Evolutionary conservation across 2,888 invertebrate genomes (phyloP).

Genomic region (Polydrusus cervinus): DNA sequence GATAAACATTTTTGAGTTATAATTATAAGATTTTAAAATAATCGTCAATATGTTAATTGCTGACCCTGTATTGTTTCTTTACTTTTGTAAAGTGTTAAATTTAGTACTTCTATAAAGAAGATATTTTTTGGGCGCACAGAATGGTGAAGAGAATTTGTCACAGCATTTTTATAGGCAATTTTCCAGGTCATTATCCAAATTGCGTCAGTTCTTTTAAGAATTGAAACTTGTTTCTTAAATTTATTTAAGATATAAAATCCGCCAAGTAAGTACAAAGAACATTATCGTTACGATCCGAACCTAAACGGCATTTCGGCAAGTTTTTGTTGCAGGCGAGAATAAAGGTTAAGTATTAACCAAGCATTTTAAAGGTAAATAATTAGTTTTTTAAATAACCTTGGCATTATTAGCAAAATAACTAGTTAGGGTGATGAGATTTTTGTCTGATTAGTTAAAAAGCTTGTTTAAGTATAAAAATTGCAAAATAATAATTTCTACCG

Average conservation of each 20-base stretch:
- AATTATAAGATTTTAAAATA: no score
- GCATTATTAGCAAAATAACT: background rate
- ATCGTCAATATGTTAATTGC: no score
- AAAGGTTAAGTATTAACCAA: slow-evolving; percentile 3
- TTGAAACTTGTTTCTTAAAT: slow-evolving; percentile 7
- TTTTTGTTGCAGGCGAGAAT: background rate
- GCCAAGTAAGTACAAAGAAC: slow-evolving; percentile 45
- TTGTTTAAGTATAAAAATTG: no score
- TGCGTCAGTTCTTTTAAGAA: background rate
- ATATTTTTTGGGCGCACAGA: background rate
- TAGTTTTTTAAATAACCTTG: background rate
- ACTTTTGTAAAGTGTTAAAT: background rate
- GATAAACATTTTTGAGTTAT: no score
- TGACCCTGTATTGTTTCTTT: no score
- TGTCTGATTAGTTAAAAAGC: no score
- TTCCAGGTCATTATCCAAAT: slow-evolving; percentile 37
- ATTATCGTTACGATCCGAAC: slow-evolving; percentile 40
- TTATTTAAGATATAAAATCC: slow-evolving; percentile 17
- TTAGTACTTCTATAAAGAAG: background rate
- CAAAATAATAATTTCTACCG: no score
- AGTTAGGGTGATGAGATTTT: no score
- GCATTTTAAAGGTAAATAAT: background rate
- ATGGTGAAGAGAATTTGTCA: slow-evolving; percentile 4
- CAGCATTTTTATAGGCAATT: slow-evolving; percentile 23
- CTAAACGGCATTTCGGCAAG: slow-evolving; percentile 21